phyloP scores from a whole-genome alignment of 92 coral and sea anemone species.

The Parazoanthus darwini region DNA sequence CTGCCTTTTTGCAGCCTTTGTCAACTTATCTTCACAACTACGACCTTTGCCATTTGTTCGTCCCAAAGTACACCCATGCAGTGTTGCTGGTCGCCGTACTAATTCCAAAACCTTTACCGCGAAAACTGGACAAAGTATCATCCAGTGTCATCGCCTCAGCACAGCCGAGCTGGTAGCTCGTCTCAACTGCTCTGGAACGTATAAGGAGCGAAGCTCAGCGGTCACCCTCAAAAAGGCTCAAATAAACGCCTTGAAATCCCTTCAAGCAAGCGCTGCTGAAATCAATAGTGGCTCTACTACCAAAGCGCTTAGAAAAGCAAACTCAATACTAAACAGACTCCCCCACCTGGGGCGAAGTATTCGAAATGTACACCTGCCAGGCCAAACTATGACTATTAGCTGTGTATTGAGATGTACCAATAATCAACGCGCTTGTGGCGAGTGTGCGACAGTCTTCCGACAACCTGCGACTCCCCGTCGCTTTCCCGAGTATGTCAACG shows the following conservation, averaged over 20 bases:
- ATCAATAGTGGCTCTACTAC: not conserved
- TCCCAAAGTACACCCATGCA: not conserved
- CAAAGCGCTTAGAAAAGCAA: not conserved
- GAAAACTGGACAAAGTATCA: not conserved
- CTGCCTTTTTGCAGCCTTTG: not conserved
- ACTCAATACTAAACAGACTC: not conserved
- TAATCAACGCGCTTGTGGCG: not conserved
- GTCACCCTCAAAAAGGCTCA: not conserved
- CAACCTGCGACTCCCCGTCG: not conserved
- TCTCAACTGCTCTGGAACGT: conserved; percentile 26
- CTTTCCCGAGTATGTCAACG: not conserved
- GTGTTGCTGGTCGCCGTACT: not conserved
- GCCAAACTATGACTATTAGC: not conserved
- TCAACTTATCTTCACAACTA: not conserved
- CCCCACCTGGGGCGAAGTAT: not conserved
- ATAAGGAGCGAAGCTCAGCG: conserved; percentile 10
- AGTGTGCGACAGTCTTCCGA: not conserved
- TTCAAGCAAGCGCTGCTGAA: not conserved
- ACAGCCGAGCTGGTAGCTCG: conserved; percentile 7
- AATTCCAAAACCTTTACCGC: not conserved
- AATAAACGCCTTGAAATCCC: not conserved
- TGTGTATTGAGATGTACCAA: not conserved
- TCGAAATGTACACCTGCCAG: not conserved
- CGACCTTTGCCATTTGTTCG: not conserved
- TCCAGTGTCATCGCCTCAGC: conserved; percentile 16